Evolutionary conservation across 2,797 vertebrate species (phyloP).

Genomic region (Eulemur mongoz): DNA sequence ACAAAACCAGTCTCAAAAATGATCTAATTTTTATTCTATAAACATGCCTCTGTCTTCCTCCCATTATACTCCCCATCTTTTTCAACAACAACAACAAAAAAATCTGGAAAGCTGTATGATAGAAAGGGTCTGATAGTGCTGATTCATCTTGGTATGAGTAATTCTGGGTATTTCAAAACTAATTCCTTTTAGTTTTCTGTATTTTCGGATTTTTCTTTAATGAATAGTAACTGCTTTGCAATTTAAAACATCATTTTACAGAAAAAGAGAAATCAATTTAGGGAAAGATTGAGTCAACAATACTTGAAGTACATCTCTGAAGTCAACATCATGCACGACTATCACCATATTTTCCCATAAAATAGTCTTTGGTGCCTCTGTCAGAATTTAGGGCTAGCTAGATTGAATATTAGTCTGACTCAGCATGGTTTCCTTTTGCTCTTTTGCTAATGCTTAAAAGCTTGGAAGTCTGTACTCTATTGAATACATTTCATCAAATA

Average conservation of each 20-base stretch:
- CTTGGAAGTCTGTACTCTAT: slow-evolving; percentile 61
- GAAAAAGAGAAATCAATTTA: background rate
- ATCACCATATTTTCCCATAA: slow-evolving; percentile 45
- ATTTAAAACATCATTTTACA: background rate
- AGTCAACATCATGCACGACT: background rate
- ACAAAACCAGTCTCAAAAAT: background rate
- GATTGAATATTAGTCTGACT: slow-evolving; percentile 62
- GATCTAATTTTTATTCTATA: slow-evolving; percentile 12
- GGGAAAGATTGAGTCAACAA: background rate
- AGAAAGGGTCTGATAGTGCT: background rate
- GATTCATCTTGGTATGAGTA: background rate
- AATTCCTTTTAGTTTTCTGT: background rate
- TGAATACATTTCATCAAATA: slow-evolving; percentile 78
- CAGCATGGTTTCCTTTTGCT: slow-evolving; percentile 64
- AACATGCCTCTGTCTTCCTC: background rate
- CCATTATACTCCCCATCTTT: background rate
- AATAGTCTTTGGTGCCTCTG: slow-evolving; percentile 23
- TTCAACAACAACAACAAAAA: background rate
- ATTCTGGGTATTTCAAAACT: slow-evolving; percentile 48
- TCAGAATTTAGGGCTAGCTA: slow-evolving; percentile 46
- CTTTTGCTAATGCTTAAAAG: slow-evolving; percentile 71
- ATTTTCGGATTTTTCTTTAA: background rate
- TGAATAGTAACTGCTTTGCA: slow-evolving; percentile 5
- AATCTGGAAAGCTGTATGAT: background rate
- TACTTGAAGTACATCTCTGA: background rate